These are phyloP conservation scores for Stenodema calcarata DNA, from an alignment of 2,888 invertebrate species.

Conservation along the genomic window DNA sequence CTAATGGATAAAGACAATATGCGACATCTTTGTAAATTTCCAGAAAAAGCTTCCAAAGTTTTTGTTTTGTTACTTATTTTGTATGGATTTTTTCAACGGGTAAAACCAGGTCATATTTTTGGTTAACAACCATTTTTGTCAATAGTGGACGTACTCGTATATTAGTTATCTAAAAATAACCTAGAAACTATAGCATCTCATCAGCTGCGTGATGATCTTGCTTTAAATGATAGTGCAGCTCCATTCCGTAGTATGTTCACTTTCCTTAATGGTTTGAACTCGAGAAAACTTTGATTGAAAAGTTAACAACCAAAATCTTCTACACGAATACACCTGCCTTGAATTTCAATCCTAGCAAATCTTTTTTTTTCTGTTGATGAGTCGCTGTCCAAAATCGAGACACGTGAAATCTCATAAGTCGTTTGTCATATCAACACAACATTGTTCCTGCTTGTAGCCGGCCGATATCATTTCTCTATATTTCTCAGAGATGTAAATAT, in stretches of 20 bases:
- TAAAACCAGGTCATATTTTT: too few species aligned
- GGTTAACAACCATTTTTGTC: too few species aligned
- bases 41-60: too few species aligned
- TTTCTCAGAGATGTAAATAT: constrained; percentile 57
- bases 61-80: too few species aligned
- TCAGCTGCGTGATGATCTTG: neutral
- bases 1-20: constrained; percentile 43
- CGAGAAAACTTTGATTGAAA: constrained; percentile 17
- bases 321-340: neutral
- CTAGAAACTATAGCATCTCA: too few species aligned
- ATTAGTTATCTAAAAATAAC: too few species aligned
- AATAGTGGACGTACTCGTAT: too few species aligned
- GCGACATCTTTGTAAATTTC: neutral
- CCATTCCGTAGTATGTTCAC: constrained; percentile 11
- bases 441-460: constrained; percentile 55
- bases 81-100: too few species aligned
- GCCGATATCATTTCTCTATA: constrained; percentile 58
- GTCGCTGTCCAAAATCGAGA: constrained; percentile 50
- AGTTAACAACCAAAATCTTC: neutral
- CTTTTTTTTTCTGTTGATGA: constrained; percentile 55
- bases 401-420: constrained; percentile 55
- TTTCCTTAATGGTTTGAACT: constrained; percentile 9
- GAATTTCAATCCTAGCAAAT: constrained; percentile 53
- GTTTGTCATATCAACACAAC: constrained; percentile 56
- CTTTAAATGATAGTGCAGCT: neutral